Base-by-base conservation (phyloP, 2,888 invertebrate genomes). In the Graphium colonna region DNA sequence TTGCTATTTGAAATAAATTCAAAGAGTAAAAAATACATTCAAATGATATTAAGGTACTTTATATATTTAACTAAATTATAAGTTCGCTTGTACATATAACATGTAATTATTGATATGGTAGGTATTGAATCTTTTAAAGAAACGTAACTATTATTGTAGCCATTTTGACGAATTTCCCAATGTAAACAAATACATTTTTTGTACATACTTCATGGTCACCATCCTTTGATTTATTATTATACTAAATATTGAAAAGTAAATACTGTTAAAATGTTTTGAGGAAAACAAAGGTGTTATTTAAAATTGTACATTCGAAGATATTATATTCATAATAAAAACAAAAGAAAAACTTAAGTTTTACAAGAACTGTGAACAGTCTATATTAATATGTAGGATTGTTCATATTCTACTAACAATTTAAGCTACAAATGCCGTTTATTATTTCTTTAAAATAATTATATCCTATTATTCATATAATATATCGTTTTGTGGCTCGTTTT, bases 161-260 rank as follows among this genome's bases (percentile, higher is more conserved):
- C 26, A 7, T 26, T 26, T 26, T 26, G 26, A 26, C 9, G 9
- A 31, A 31, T 31, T 7, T 31, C 9, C 8, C 5, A 31, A 31
- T 2, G 31, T 3, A 31, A 10, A 10, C 9, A 1, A 3, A 31
- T 31, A 7, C 3, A 3, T 26, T 7, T 31, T 31, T 31, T 10
- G 10, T 7, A 9, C 9, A 9, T 10, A 31, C 9, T 7, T 9
- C 4, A 9, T n/a, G n/a, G 10, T 31, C 10, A 31, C 10, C 33
- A 42, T 36, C 50, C 9, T 17, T 42, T 12, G 36, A 9, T n/a
- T 16, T 10, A 7, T 15, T 12, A 38, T 43, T 43, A 51, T 51
- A 51, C 50, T 51, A 51, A n/a, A 49, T 39, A 1, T 28, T 15
- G 26, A 7, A n/a, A 3, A 42, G 33, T 10, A 13, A 51, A 51